Base-by-base conservation (phyloP, 2,113 vertebrate genomes). In the Poeciliopsis prolifica region DNA sequence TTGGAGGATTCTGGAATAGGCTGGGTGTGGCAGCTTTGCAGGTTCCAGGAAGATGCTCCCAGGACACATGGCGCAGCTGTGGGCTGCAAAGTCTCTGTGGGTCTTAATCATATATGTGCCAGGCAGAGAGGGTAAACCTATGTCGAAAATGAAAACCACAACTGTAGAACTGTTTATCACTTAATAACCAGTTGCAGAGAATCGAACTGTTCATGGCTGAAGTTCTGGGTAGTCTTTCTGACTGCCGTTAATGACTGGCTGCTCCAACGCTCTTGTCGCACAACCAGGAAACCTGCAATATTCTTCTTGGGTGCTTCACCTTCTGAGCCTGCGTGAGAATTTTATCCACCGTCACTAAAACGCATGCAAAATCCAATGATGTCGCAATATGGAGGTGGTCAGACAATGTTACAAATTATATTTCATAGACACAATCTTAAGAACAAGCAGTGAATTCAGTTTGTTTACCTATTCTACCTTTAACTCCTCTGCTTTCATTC, bases 21-120 rank as follows among this genome's bases (percentile, higher is more conserved):
- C 65, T 77, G 89, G 91, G 91, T 76, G 87, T 63, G 80, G 86
- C 87, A 29, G 79, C 74, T 71, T 71, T 67, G n/a, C 73, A 72
- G 80, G 81, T 86, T 91, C 68, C 66, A 69, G 51, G 75, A 85
- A 81, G 84, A 85, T 89, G 86, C 75, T 86, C 60, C 48, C 65
- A 62, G 81, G 67, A 9, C 51, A 77, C 68, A 40, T 62, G 75
- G 28, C 62, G n/a, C 65, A 2, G 28, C 67, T 81, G 71, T 78
- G 78, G 83, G 48, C 67, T 78, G 40, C 40, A 30, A 61, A 72
- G n/a, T 64, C 31, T 5, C 9, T 65, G 30, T 65, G 72, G 77
- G 81, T 84, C 40, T 54, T 81, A 84, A 86, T 84, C 86, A 81
- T 81, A 75, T 64, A 70, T 54, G 51, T 69, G 83, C 60, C 48